Conservation (phyloP, 37 sponge, comb jelly and placozoan species). For the Beroe forskalii region DNA sequence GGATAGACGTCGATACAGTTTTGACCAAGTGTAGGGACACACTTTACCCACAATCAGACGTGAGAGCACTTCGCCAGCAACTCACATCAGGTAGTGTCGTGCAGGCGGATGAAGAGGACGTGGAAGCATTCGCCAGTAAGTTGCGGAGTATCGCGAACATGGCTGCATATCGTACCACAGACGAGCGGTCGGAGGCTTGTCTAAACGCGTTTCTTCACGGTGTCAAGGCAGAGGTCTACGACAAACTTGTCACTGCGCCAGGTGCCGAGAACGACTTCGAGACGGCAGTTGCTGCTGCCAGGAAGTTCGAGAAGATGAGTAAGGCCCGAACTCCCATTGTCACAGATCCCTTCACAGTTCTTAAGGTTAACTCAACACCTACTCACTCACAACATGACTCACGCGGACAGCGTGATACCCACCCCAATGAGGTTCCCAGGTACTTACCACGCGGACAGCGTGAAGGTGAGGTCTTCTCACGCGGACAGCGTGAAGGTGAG, state of each 20-base stretch:
- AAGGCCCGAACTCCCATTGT: background rate
- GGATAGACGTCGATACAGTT: background rate
- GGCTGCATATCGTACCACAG: background rate
- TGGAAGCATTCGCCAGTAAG: conserved; percentile 3
- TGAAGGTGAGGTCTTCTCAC: background rate
- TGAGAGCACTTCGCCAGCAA: conserved; percentile 15
- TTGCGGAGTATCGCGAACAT: background rate
- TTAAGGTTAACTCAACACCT: background rate
- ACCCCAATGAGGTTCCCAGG: no score
- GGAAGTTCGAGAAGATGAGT: conserved; percentile 37
- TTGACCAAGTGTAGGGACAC: background rate
- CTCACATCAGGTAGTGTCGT: background rate
- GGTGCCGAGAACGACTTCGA: conserved; percentile 31
- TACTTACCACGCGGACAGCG: background rate
- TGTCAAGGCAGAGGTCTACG: background rate
- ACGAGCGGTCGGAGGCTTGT: background rate
- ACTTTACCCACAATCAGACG: conserved; percentile 35
- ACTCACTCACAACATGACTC: background rate
- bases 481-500: background rate
- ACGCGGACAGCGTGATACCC: background rate
- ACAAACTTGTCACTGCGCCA: background rate
- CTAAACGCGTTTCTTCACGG: conserved; percentile 20
- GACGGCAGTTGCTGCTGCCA: conserved; percentile 6
- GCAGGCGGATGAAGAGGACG: conserved; percentile 28
- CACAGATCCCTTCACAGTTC: background rate